These are phyloP conservation scores for Ischnus inquisitorius DNA, from an alignment of 2,888 invertebrate species.

Conservation along the genomic window DNA sequence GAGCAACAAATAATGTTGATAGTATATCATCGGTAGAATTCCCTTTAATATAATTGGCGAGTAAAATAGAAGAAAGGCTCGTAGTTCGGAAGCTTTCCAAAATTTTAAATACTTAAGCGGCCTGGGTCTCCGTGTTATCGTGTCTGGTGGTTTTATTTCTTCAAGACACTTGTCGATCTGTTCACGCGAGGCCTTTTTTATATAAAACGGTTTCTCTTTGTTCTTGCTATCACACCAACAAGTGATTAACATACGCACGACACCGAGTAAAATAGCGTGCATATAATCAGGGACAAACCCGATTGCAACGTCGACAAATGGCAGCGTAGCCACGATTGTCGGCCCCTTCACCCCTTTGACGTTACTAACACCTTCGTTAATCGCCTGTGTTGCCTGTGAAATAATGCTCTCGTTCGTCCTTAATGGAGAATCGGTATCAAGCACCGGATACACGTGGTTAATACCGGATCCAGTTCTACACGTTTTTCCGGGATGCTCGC, in stretches of 20 bases:
- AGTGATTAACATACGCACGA: constrained; percentile 23
- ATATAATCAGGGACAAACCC: constrained; percentile 50
- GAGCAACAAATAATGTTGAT: constrained; percentile 47
- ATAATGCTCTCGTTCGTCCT: constrained; percentile 32
- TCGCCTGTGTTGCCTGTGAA: constrained; percentile 22
- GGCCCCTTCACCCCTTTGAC: constrained; percentile 53
- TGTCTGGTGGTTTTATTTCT: constrained; percentile 48
- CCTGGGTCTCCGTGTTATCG: constrained; percentile 32
- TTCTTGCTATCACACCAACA: constrained; percentile 28
- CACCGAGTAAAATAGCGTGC: constrained; percentile 39
- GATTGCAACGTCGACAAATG: constrained; percentile 24
- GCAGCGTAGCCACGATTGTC: constrained; percentile 25
- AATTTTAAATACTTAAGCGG: neutral
- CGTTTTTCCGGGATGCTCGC: constrained; percentile 53
- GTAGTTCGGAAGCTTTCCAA: too few species aligned
- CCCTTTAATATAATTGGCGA: constrained; percentile 33
- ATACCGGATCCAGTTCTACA: constrained; percentile 33
- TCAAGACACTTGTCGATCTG: constrained; percentile 27
- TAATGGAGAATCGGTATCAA: constrained; percentile 14
- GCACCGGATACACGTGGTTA: constrained; percentile 6
- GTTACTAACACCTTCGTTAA: neutral
- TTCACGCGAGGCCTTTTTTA: constrained; percentile 42
- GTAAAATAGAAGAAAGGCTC: constrained; percentile 25
- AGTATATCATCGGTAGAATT: constrained; percentile 13
- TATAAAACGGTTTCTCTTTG: constrained; percentile 42